Evolutionary conservation across 2,888 invertebrate genomes (phyloP), one percentile per base, ranked within the genome.

Genomic region (Phyllotreta striolata): DNA sequence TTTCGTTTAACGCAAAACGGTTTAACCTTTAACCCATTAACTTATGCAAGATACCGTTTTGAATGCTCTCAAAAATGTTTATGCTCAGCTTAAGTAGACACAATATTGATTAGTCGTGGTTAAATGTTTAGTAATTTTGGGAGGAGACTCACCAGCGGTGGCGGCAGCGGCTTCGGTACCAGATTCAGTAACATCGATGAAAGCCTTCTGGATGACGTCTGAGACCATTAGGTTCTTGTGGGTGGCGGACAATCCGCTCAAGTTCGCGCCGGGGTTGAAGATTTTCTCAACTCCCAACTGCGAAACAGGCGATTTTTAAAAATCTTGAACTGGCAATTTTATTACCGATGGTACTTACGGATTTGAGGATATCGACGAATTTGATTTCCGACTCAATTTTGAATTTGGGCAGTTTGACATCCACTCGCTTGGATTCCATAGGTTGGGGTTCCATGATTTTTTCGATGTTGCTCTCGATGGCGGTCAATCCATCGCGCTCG

Each of bases 101-200:
- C 24, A 55, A 40, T 24, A 24, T 24, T 24, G 24, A 24, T 24
- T 24, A 24, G 24, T 24, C 39, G 24, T 24, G 24, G 24, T 24
- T 24, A 24, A 24, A n/a, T n/a, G n/a, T n/a, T n/a, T n/a, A n/a
- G 24, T 24, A 24, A 24, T 24, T 24, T 24, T 24, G 1, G 38
- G 39, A 56, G 14, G 7, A 1, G 38, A 63, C 65, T 55, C 10
- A 69, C 66, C 63, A 44, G 65, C 76, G 7, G 79, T 78, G 3
- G 78, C 77, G 4, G 79, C 78, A 3, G 78, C 79, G 12, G 80
- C 79, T 70, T 79, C 78, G 7, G 78, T 79, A n/a, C 79, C 80
- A 34, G 69, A 68, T 72, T 80, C 79, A 24, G 76, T 77, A 0
- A 80, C 77, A 41, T 79, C 76, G 40, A 80, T 78, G 65, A 78